Conservation (phyloP, 2,888 invertebrate genomes). For the Calameuta filiformis region DNA sequence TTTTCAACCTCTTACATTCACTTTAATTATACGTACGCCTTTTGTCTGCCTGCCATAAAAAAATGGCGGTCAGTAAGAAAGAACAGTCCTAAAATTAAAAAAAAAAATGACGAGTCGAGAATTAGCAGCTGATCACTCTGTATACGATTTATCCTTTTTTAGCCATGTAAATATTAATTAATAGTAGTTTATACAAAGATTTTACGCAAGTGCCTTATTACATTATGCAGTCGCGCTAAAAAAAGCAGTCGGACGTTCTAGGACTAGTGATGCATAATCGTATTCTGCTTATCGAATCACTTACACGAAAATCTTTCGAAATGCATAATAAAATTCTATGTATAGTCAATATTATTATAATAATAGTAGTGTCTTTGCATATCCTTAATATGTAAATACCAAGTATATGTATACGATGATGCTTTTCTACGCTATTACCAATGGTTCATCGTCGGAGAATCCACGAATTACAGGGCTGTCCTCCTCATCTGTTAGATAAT, state of each 20-base stretch:
- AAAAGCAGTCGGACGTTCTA: conserved; percentile 20
- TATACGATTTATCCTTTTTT: conserved; percentile 1
- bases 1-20: neutral
- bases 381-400: conserved; percentile 35
- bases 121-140: neutral
- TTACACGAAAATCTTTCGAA: conserved; percentile 34
- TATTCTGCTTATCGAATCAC: conserved; percentile 16
- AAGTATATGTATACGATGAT: conserved; percentile 20
- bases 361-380: conserved; percentile 53
- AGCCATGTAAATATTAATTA: conserved; percentile 6
- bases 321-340: conserved; percentile 36
- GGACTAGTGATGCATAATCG: conserved; percentile 11
- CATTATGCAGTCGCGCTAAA: neutral
- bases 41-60: neutral
- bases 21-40: neutral
- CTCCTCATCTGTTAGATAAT: conserved; percentile 75
- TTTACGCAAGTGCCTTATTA: conserved; percentile 28
- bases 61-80: neutral
- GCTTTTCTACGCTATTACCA: conserved; percentile 83
- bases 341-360: conserved; percentile 46
- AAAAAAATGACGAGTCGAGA: neutral
- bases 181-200: conserved; percentile 24
- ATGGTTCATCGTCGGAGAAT: conserved; percentile 93
- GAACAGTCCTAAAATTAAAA: neutral
- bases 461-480: conserved; percentile 90